Evolutionary conservation across 2,113 vertebrate genomes (phyloP).

Genomic region (Chloropsis hardwickii): DNA sequence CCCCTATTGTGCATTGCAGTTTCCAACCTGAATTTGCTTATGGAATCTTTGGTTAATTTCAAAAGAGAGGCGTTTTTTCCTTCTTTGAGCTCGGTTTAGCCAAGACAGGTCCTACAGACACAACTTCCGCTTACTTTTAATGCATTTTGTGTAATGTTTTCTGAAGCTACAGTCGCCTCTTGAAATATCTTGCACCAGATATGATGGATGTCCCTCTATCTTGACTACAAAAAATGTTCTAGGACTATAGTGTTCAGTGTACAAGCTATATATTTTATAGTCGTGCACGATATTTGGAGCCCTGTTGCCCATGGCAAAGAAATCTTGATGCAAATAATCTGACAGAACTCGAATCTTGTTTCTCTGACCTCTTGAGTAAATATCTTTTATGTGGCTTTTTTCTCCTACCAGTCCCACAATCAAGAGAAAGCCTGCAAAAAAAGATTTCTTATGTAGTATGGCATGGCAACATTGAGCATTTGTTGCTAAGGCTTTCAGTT

Average conservation of each 20-base stretch:
- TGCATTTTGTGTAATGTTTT: neutral
- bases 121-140: neutral
- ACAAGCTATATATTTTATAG: neutral
- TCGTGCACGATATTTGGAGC: neutral
- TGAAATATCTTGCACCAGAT: neutral
- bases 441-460: neutral
- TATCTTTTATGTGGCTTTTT: neutral
- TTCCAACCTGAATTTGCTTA: neutral
- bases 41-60: neutral
- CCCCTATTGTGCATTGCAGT: neutral
- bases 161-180: neutral
- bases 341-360: neutral
- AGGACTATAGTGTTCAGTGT: neutral
- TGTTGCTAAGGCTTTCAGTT: conserved; percentile 29
- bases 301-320: neutral
- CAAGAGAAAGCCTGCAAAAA: neutral
- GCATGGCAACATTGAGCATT: neutral
- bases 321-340: neutral
- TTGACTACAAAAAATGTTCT: neutral
- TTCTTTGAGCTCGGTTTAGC: neutral
- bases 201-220: neutral
- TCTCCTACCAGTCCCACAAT: neutral
- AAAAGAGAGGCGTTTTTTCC: rapidly evolving
- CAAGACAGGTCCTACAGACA: neutral
- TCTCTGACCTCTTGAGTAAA: neutral